These are phyloP conservation scores for Pseudomyrmex sp. DNA, from an alignment of 1,140 invertebrate genomes.

Conservation along the genomic window DNA sequence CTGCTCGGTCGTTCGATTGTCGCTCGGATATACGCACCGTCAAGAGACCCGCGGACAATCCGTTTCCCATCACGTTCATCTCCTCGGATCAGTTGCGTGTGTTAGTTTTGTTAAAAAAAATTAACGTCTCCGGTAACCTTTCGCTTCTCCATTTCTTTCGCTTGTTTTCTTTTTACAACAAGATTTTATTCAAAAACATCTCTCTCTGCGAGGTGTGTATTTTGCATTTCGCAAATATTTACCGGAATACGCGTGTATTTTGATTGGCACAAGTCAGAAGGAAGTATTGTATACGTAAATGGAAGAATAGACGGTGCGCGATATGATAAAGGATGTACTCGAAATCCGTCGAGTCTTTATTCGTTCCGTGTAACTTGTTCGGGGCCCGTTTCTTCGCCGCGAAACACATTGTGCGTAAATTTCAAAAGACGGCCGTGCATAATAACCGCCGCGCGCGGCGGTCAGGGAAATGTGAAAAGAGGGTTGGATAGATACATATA, in stretches of 20 bases:
- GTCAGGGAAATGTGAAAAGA: not conserved
- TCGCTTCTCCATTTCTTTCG: too few relatives aligned
- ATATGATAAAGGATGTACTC: not conserved
- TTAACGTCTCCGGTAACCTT: not conserved
- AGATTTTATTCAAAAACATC: not conserved
- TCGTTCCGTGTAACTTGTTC: conserved; percentile 1
- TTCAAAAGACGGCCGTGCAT: not conserved
- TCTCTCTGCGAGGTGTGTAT: not conserved
- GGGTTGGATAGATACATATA: not conserved
- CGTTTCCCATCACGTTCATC: conserved; percentile 32
- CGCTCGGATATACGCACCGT: not conserved
- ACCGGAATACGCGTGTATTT: not conserved
- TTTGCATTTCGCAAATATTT: not conserved
- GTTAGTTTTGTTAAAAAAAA: conserved; percentile 24
- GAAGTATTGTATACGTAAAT: not conserved
- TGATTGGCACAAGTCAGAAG: not conserved
- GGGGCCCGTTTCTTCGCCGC: not conserved
- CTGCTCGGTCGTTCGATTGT: conserved; percentile 36
- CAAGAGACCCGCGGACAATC: not conserved
- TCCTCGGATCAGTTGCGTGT: too few relatives aligned
- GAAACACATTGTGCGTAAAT: not conserved
- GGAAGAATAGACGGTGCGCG: too few relatives aligned
- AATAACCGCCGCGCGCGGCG: not conserved
- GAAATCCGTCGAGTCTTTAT: conserved; percentile 19
- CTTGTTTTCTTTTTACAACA: too few relatives aligned